A percentile compares a stretch with the other conserved stretches of the same genome.
These are phyloP conservation scores for Phoenoteleia sp. DNA, from an alignment of 2,888 invertebrate genomes.

Conservation along the genomic window DNA sequence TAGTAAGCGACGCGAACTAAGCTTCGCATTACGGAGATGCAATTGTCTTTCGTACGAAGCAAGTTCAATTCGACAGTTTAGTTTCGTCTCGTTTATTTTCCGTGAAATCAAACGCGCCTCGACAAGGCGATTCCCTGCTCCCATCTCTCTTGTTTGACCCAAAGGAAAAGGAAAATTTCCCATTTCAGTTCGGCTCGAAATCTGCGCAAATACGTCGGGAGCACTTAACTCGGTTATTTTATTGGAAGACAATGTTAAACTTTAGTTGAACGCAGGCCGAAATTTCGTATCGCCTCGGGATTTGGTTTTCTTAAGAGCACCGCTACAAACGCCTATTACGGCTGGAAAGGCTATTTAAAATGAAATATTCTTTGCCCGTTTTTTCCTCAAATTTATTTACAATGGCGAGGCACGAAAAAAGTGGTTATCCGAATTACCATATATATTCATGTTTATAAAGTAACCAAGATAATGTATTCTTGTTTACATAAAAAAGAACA, in stretches of 20 bases:
- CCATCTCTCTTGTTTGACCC: slow-evolving; percentile 11
- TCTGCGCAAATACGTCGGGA: slow-evolving; percentile 37
- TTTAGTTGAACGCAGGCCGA: slow-evolving; percentile 38
- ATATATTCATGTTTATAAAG: slow-evolving; percentile 16
- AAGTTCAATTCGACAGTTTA: slow-evolving; percentile 55
- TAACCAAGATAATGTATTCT: slow-evolving; percentile 1
- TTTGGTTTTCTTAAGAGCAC: slow-evolving; percentile 43
- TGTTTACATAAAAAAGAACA: too few species aligned
- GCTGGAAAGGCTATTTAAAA: slow-evolving; percentile 39
- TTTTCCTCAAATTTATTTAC: slow-evolving; percentile 42
- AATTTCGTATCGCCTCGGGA: slow-evolving; percentile 45
- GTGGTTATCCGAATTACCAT: slow-evolving; percentile 24
- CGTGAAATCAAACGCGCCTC: slow-evolving; percentile 37
- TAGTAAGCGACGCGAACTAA: slow-evolving; percentile 44
- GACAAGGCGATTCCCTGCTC: slow-evolving; percentile 9
- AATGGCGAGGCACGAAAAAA: slow-evolving; percentile 18
- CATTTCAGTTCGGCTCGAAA: slow-evolving; percentile 4
- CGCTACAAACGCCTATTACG: slow-evolving; percentile 15
- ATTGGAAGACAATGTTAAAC: slow-evolving; percentile 49
- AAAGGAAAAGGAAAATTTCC: slow-evolving; percentile 1
- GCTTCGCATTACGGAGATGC: slow-evolving; percentile 35
- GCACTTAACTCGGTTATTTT: slow-evolving; percentile 46
- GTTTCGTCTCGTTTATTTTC: slow-evolving; percentile 50
- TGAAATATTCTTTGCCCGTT: slow-evolving; percentile 45
- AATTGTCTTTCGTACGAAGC: slow-evolving; percentile 49